These are phyloP conservation scores for Caiman crocodilus DNA, from an alignment of 2,797 vertebrate species.

Conservation along the genomic window DNA sequence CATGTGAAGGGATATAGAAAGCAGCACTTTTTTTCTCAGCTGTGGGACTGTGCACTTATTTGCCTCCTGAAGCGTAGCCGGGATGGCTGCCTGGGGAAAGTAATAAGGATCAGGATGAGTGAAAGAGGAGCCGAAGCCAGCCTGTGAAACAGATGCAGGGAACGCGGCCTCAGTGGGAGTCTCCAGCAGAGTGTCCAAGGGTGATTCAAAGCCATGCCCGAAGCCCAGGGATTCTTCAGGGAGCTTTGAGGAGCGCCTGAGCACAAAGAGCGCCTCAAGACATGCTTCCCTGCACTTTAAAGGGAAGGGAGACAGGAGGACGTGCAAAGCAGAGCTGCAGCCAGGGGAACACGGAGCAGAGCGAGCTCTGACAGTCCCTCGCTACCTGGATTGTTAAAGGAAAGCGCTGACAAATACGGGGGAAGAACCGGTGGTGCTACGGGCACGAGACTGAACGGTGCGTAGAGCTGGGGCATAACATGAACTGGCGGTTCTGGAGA, in stretches of 20 bases:
- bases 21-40: not conserved
- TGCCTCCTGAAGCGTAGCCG: not conserved
- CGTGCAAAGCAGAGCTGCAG: not conserved
- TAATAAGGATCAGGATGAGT: not conserved
- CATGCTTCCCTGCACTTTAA: not conserved
- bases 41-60: not conserved
- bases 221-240: not conserved
- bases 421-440: accelerated
- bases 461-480: not conserved
- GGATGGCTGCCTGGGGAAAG: not conserved
- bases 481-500: not conserved
- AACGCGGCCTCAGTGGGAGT: not conserved
- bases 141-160: not conserved
- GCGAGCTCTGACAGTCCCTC: not conserved
- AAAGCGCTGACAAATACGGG: accelerated
- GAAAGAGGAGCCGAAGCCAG: not conserved
- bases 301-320: not conserved
- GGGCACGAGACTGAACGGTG: accelerated
- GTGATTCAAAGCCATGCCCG: not conserved
- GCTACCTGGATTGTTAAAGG: not conserved
- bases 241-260: not conserved
- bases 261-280: not conserved
- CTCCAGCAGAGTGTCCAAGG: not conserved
- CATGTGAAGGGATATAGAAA: not conserved
- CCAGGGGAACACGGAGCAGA: not conserved